Conservation (phyloP, 2,113 vertebrate genomes). For the Acanthisitta chloris region DNA sequence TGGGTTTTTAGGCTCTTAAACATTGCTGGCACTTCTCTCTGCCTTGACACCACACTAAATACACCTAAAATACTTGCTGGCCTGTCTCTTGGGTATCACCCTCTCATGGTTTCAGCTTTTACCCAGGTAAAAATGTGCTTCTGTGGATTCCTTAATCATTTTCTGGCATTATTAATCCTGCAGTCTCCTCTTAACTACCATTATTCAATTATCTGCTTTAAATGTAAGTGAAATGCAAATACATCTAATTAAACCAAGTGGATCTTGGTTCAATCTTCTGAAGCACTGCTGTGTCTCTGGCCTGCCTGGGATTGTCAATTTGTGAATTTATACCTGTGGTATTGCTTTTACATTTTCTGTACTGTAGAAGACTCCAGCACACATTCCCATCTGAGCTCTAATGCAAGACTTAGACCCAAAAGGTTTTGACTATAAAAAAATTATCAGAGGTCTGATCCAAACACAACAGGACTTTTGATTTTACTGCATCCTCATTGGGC, state of each 20-base stretch:
- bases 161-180: neutral
- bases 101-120: neutral
- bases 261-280: too few relatives aligned
- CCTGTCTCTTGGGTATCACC: neutral
- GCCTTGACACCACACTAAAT: neutral
- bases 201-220: neutral
- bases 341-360: neutral
- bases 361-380: neutral
- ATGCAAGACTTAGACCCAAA: neutral
- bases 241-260: neutral
- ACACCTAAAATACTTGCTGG: neutral
- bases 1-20: neutral
- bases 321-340: neutral
- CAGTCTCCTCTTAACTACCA: neutral
- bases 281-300: neutral
- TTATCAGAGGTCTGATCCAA: neutral
- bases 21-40: neutral
- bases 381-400: neutral
- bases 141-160: neutral
- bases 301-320: neutral
- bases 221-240: neutral
- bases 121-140: neutral
- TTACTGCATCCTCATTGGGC: neutral
- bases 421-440: neutral
- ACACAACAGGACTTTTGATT: neutral